Percentiles rank a stretch among this genome's conserved stretches.
Evolutionary conservation across 2,797 vertebrate genomes (phyloP).

Genomic region (Sebastes elongatus): DNA sequence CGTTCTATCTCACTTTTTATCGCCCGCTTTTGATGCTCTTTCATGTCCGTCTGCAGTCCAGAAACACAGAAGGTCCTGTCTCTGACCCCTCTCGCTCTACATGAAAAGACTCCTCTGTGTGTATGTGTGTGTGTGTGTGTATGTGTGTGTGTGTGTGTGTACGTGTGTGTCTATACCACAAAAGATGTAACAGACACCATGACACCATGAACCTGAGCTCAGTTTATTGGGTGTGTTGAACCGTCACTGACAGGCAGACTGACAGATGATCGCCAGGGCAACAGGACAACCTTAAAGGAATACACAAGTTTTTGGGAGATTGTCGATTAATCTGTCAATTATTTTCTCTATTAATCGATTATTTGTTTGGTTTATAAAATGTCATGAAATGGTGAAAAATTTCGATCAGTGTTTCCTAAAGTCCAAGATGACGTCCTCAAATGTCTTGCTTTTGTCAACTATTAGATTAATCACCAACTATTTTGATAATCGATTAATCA

Average conservation of each 20-base stretch:
- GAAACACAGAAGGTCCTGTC: constrained; percentile 34
- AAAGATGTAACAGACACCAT: constrained; percentile 33
- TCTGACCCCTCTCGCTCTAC: constrained; percentile 11
- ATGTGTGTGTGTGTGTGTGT: background rate
- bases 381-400: too few relatives aligned
- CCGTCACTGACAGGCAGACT: background rate
- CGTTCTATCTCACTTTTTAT: constrained; percentile 32
- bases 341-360: background rate
- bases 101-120: constrained; percentile 20
- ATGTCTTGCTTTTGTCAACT: too few relatives aligned
- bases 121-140: background rate
- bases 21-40: background rate
- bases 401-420: too few relatives aligned
- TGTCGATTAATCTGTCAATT: background rate
- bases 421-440: too few relatives aligned
- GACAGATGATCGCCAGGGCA: background rate
- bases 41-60: constrained; percentile 9
- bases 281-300: background rate
- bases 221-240: constrained; percentile 19
- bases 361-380: too few relatives aligned
- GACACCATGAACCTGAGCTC: constrained; percentile 39
- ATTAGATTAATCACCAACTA: too few relatives aligned
- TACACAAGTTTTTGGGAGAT: background rate
- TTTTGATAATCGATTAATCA: too few relatives aligned
- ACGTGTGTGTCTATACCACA: background rate